Conservation (phyloP, 2,113 vertebrate genomes). For the Rhipidura dahli region DNA sequence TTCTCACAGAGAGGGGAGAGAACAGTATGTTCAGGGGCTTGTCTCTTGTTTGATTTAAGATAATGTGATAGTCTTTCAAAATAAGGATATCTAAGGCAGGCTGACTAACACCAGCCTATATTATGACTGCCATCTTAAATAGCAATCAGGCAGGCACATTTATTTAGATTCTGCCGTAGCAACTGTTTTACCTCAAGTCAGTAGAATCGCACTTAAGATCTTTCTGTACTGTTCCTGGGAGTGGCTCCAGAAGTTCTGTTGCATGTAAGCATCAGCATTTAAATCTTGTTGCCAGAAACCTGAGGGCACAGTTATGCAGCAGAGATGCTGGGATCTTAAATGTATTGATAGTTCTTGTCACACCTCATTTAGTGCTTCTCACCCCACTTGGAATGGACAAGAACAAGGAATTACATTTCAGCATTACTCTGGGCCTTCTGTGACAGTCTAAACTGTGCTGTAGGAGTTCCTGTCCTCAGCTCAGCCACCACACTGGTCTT, state of each 20-base stretch:
- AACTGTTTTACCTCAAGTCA: background rate
- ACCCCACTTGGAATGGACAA: background rate
- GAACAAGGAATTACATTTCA: background rate
- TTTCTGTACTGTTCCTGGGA: background rate
- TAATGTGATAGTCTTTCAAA: background rate
- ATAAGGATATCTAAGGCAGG: background rate
- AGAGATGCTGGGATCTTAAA: background rate
- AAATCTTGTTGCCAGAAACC: background rate
- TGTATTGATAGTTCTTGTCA: background rate
- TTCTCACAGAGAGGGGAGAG: background rate
- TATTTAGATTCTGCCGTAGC: background rate
- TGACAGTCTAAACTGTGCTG: background rate
- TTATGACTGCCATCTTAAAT: background rate
- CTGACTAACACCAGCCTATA: background rate
- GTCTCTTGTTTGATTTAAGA: background rate
- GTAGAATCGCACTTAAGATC: background rate
- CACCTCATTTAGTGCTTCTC: background rate
- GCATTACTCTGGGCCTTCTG: background rate
- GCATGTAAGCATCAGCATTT: background rate
- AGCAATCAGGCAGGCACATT: background rate
- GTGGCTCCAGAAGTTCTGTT: background rate
- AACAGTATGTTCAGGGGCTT: background rate
- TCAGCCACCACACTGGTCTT: fast-evolving
- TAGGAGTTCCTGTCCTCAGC: background rate
- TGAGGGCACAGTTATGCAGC: background rate